Evolutionary conservation across 2,113 vertebrate species (phyloP).

Genomic region (Tychaedon coryphoeus): DNA sequence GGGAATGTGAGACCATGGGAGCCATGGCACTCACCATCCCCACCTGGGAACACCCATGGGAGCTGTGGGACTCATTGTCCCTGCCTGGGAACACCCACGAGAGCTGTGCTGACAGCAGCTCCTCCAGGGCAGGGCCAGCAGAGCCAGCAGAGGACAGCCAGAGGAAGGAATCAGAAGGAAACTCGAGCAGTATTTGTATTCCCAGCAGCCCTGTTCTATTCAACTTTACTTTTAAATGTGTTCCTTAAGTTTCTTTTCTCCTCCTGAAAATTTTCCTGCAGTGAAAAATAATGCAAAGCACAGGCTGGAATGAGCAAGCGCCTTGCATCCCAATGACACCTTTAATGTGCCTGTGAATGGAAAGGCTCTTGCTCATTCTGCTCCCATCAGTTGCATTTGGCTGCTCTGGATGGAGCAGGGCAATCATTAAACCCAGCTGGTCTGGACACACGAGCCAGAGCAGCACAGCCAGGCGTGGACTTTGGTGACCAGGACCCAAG

Average conservation of each 20-base stretch:
- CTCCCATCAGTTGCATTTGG: background rate
- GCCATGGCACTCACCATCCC: accelerated
- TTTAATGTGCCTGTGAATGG: conserved; percentile 12
- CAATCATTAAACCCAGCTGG: background rate
- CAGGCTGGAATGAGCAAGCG: background rate
- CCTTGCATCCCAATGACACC: conserved; percentile 12
- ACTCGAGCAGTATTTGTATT: background rate
- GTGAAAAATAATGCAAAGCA: conserved; percentile 19
- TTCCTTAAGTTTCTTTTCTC: conserved; percentile 36
- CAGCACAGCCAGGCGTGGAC: background rate
- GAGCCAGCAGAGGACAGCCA: background rate
- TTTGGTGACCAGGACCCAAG: background rate
- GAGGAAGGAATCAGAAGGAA: background rate
- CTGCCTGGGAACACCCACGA: background rate
- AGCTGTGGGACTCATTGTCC: background rate
- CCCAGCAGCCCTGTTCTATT: background rate
- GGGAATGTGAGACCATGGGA: background rate
- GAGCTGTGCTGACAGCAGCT: background rate
- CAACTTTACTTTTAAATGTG: conserved; percentile 6
- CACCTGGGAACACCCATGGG: background rate
- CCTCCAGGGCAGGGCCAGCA: background rate
- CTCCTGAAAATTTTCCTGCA: conserved; percentile 29
- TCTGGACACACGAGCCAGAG: accelerated
- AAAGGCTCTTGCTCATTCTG: background rate
- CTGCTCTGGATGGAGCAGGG: background rate